Conservation (phyloP, 2,888 invertebrate species). For the Falcaria lacertinaria region DNA sequence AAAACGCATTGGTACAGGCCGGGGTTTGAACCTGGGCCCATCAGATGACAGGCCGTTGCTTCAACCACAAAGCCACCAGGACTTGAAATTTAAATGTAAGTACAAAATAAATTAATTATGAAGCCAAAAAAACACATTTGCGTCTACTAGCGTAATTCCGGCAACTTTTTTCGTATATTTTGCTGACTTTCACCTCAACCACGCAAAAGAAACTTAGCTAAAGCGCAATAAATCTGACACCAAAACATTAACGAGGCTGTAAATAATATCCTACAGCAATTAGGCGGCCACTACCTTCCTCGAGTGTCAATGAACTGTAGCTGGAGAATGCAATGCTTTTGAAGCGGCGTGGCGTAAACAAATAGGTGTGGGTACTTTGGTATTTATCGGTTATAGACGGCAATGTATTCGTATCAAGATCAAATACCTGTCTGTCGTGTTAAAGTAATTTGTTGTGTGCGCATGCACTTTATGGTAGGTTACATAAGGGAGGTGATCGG, state of each 20-base stretch:
- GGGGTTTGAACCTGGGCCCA: too few relatives aligned
- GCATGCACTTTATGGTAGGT: constrained; percentile 36
- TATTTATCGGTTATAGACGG: constrained; percentile 22
- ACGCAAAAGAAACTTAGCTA: not conserved
- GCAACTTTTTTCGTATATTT: not conserved
- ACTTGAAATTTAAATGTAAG: too few relatives aligned
- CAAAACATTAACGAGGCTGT: constrained; percentile 8
- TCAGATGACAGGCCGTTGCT: too few relatives aligned
- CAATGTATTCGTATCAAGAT: constrained; percentile 43
- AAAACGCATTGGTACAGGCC: too few relatives aligned
- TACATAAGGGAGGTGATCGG: constrained; percentile 72
- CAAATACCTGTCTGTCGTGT: constrained; percentile 44
- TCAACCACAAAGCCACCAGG: too few relatives aligned
- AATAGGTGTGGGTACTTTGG: constrained; percentile 9
- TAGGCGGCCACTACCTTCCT: constrained; percentile 26
- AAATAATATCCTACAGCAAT: constrained; percentile 15
- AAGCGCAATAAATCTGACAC: constrained; percentile 11
- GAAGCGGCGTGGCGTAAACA: constrained; percentile 18
- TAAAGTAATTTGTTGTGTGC: constrained; percentile 45
- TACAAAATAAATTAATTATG: too few relatives aligned
- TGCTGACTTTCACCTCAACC: not conserved
- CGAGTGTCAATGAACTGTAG: constrained; percentile 29
- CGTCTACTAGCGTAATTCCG: too few relatives aligned
- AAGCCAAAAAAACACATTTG: too few relatives aligned
- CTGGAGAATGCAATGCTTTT: constrained; percentile 19